Conservation (phyloP, 2,888 invertebrate species). For the Melanostoma mellinum region DNA sequence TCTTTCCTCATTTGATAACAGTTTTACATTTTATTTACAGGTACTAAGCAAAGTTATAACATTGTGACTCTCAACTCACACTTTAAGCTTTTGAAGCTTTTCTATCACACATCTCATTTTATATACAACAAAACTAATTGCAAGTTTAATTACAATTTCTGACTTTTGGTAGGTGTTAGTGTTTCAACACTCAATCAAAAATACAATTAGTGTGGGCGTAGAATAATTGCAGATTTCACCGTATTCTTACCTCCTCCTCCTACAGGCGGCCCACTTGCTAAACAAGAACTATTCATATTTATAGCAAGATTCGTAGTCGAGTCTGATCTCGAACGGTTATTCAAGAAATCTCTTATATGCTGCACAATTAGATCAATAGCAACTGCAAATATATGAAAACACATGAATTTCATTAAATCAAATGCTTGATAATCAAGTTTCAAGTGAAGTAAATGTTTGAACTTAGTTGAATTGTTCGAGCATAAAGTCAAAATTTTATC, state of each 20-base stretch:
- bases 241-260: slow-evolving; percentile 74
- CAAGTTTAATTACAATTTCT: background rate
- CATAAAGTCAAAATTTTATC: slow-evolving; percentile 20
- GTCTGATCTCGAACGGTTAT: slow-evolving; percentile 82
- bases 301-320: slow-evolving; percentile 78
- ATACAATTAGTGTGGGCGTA: slow-evolving; percentile 64
- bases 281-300: slow-evolving; percentile 75
- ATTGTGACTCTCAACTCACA: background rate
- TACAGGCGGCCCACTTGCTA: slow-evolving; percentile 65
- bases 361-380: slow-evolving; percentile 98
- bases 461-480: slow-evolving; percentile 39
- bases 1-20: background rate
- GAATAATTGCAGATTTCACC: slow-evolving; percentile 39
- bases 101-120: slow-evolving; percentile 19
- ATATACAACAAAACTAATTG: background rate
- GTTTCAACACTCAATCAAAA: slow-evolving; percentile 35
- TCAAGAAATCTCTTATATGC: slow-evolving; percentile 95
- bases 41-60: background rate
- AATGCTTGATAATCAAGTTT: background rate
- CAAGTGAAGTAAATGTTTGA: slow-evolving; percentile 3
- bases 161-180: slow-evolving; percentile 33
- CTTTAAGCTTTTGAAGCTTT: background rate
- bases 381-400: slow-evolving; percentile 85
- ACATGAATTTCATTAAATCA: slow-evolving; percentile 13
- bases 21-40: slow-evolving; percentile 14